Conservation (phyloP, 2,113 vertebrate species). For the Tapirus terrestris region DNA sequence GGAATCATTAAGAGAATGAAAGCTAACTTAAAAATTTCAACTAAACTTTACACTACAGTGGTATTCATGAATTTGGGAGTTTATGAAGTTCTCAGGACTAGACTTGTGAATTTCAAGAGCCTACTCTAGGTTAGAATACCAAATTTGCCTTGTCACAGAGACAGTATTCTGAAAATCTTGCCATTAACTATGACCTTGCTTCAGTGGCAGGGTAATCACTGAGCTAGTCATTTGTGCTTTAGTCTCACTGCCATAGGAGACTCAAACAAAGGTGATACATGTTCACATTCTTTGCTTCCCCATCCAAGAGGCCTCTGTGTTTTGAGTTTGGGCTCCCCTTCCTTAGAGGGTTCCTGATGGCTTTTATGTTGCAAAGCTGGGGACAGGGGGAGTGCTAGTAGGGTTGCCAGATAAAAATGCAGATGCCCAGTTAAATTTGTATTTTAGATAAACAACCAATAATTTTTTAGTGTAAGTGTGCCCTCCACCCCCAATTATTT, state of each 20-base stretch:
- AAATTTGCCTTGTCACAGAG: neutral
- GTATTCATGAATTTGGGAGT: neutral
- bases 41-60: neutral
- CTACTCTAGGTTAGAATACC: neutral
- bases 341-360: neutral
- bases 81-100: neutral
- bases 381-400: neutral
- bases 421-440: neutral
- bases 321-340: neutral
- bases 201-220: neutral
- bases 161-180: neutral
- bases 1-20: neutral
- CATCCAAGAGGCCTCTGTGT: neutral
- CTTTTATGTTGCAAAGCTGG: neutral
- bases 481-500: neutral
- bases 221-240: neutral
- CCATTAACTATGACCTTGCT: neutral
- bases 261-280: neutral
- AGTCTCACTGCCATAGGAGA: neutral
- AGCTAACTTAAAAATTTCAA: neutral
- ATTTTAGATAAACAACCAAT: neutral
- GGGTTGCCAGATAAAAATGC: neutral
- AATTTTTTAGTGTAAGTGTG: neutral
- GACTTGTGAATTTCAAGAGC: neutral
- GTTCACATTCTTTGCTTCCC: neutral